These are phyloP conservation scores for Diabrotica balteata DNA, from an alignment of 2,888 invertebrate species.

Conservation along the genomic window DNA sequence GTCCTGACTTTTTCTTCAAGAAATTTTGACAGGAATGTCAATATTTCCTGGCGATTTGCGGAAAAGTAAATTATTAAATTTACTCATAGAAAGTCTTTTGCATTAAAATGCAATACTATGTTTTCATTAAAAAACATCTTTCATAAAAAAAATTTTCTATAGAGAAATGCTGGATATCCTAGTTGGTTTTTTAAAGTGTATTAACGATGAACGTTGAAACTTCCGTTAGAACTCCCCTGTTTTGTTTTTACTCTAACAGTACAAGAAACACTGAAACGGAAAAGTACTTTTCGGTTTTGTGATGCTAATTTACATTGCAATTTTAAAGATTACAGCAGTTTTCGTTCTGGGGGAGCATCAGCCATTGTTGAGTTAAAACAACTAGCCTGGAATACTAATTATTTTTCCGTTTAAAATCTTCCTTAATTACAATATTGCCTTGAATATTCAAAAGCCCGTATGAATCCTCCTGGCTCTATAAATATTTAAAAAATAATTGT, in stretches of 20 bases:
- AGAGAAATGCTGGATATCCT: no score
- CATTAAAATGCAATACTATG: no score
- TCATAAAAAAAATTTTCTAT: no score
- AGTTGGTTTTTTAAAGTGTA: background rate
- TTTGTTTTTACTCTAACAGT: conserved; percentile 13
- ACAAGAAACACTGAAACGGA: conserved; percentile 21
- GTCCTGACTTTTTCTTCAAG: no score
- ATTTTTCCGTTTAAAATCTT: conserved; percentile 4
- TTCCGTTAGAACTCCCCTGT: conserved; percentile 2
- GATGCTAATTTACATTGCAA: conserved; percentile 34
- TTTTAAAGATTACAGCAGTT: conserved; percentile 33
- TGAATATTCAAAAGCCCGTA: background rate
- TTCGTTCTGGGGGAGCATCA: conserved; percentile 22
- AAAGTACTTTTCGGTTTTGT: conserved; percentile 30
- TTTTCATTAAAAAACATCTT: no score
- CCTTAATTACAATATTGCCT: background rate
- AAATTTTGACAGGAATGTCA: no score
- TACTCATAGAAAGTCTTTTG: no score
- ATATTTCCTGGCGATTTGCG: no score
- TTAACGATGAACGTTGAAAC: background rate
- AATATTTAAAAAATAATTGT: no score
- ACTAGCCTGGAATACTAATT: conserved; percentile 21
- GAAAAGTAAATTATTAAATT: no score
- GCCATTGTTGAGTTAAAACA: conserved; percentile 23
- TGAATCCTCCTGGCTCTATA: no score